Percentiles rank a stretch among this genome's conserved stretches.
phyloP scores from a whole-genome alignment of 1,140 invertebrate genomes.

The Theocolax elegans region DNA sequence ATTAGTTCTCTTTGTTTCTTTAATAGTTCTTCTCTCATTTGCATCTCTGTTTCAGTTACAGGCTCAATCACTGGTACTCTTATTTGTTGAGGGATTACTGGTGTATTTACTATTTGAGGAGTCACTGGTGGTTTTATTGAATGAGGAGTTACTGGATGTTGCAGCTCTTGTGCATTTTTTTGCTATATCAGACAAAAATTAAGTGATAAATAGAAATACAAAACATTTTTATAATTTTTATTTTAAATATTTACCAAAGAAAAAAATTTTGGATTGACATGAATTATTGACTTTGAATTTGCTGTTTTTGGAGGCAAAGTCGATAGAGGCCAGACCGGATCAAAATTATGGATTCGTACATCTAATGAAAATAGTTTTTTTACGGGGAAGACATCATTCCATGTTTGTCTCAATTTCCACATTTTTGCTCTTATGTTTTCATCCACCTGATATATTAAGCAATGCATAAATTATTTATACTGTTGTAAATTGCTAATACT shows the following conservation, averaged over 20 bases:
- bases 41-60: conserved; percentile 50
- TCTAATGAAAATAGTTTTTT: conserved; percentile 91
- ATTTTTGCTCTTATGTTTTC: conserved; percentile 90
- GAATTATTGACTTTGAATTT: conserved; percentile 73
- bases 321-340: conserved; percentile 95
- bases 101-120: neutral
- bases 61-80: neutral
- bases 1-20: conserved; percentile 85
- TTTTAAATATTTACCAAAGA: conserved; percentile 52
- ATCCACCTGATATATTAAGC: conserved; percentile 79
- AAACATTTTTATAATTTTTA: neutral
- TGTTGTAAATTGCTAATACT: neutral
- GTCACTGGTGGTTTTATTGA: neutral
- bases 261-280: conserved; percentile 95
- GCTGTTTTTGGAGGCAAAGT: conserved; percentile 72
- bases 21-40: conserved; percentile 80
- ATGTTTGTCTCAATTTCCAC: conserved; percentile 95
- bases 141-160: neutral
- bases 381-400: conserved; percentile 90
- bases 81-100: no score
- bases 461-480: conserved; percentile 9
- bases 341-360: conserved; percentile 85
- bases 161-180: conserved; percentile 2
- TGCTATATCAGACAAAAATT: conserved; percentile 23
- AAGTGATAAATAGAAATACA: neutral